Conservation (phyloP, 1,140 invertebrate species). For the Drosophila melanogaster region DNA sequence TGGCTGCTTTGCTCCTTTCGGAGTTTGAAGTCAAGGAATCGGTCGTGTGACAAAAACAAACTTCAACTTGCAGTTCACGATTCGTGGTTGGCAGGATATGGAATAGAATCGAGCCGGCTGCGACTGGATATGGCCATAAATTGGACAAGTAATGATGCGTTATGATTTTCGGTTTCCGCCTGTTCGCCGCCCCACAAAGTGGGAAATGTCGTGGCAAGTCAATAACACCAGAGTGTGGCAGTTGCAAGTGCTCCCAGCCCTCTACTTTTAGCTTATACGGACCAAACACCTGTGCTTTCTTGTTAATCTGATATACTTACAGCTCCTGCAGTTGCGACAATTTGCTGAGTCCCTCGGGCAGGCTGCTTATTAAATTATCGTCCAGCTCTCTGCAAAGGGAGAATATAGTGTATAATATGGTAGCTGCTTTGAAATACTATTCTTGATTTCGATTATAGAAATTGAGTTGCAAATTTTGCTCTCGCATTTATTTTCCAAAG, state of each 20-base stretch:
- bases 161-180: conserved; percentile 82
- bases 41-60: conserved; percentile 51
- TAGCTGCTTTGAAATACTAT: conserved; percentile 42
- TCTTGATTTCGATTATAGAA: conserved; percentile 54
- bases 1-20: conserved; percentile 9
- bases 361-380: conserved; percentile 89
- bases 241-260: conserved; percentile 12
- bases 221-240: conserved; percentile 32
- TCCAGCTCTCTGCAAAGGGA: conserved; percentile 88
- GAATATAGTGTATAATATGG: conserved; percentile 37
- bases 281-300: conserved; percentile 48
- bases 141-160: conserved; percentile 82
- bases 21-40: conserved; percentile 15
- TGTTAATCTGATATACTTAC: conserved; percentile 85
- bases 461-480: conserved; percentile 57
- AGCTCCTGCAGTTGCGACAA: conserved; percentile 89
- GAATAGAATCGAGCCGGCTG: conserved; percentile 20
- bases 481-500: conserved; percentile 4
- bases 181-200: conserved; percentile 71
- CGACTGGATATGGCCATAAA: conserved; percentile 65
- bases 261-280: conserved; percentile 35
- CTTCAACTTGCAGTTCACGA: conserved; percentile 49
- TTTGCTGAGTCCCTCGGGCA: conserved; percentile 88
- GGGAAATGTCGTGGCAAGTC: conserved; percentile 62
- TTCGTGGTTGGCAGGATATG: conserved; percentile 12